Evolutionary conservation across 2,797 vertebrate species (phyloP).

Genomic region (Pogoniulus pusillus): DNA sequence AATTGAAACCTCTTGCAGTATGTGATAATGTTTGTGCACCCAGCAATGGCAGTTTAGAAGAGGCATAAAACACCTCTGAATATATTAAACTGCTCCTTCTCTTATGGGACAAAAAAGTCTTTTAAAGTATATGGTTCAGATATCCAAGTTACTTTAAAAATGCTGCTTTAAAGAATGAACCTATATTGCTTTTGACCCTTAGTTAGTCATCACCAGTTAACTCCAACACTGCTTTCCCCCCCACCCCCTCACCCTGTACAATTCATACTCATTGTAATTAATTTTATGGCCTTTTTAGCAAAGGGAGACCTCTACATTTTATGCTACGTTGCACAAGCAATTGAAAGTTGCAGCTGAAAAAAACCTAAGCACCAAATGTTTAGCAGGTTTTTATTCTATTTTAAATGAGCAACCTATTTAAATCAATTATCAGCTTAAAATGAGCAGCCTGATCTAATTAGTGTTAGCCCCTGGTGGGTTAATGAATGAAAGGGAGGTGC

Average conservation of each 20-base stretch:
- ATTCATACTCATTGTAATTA: constrained; percentile 82
- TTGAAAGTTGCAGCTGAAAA: constrained; percentile 89
- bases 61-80: neutral
- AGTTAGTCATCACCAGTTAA: constrained; percentile 73
- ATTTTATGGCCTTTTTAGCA: constrained; percentile 82
- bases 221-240: constrained; percentile 32
- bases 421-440: constrained; percentile 88
- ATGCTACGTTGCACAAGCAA: constrained; percentile 88
- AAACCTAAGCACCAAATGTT: constrained; percentile 87
- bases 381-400: constrained; percentile 86
- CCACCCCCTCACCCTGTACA: constrained; percentile 61
- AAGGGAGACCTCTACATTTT: constrained; percentile 83
- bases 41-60: neutral
- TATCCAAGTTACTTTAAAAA: neutral
- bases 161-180: constrained; percentile 26
- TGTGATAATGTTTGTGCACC: neutral
- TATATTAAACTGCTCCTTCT: neutral
- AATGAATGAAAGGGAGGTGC: constrained; percentile 81
- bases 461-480: constrained; percentile 80
- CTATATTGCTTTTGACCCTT: constrained; percentile 50
- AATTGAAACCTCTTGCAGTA: neutral
- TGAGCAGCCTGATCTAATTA: constrained; percentile 86
- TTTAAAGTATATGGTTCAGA: neutral
- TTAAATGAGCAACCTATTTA: constrained; percentile 86
- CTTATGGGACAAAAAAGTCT: constrained; percentile 8